phyloP scores from a whole-genome alignment of 2,797 vertebrate species.

The Falco berigora region DNA sequence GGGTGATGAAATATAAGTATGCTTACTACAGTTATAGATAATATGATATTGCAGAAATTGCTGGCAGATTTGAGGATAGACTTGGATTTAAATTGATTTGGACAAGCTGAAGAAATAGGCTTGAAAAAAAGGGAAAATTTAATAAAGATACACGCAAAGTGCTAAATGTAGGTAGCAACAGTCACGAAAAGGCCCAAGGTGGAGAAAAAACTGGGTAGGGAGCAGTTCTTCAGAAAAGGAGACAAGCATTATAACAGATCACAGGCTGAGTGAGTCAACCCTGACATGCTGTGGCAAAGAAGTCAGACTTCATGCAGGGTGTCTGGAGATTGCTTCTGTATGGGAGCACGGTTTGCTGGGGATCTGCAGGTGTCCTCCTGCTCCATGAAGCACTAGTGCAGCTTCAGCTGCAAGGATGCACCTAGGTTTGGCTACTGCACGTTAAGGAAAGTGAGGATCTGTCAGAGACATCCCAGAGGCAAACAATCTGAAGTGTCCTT shows the following conservation, averaged over 20 bases:
- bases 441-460: background rate
- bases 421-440: background rate
- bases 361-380: background rate
- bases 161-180: background rate
- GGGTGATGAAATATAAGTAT: background rate
- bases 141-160: background rate
- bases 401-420: background rate
- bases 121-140: background rate
- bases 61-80: background rate
- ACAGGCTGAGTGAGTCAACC: background rate
- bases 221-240: background rate
- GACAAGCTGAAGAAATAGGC: background rate
- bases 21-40: background rate
- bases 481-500: background rate
- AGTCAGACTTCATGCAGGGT: background rate
- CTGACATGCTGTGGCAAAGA: background rate
- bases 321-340: background rate
- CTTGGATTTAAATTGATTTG: background rate
- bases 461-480: background rate
- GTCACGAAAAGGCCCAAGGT: background rate
- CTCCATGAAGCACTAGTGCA: background rate
- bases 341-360: background rate
- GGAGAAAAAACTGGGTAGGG: background rate
- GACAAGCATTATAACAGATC: background rate
- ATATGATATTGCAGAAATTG: background rate